phyloP scores from a whole-genome alignment of 2,888 invertebrate genomes.

The Ischnus inquisitorius region DNA sequence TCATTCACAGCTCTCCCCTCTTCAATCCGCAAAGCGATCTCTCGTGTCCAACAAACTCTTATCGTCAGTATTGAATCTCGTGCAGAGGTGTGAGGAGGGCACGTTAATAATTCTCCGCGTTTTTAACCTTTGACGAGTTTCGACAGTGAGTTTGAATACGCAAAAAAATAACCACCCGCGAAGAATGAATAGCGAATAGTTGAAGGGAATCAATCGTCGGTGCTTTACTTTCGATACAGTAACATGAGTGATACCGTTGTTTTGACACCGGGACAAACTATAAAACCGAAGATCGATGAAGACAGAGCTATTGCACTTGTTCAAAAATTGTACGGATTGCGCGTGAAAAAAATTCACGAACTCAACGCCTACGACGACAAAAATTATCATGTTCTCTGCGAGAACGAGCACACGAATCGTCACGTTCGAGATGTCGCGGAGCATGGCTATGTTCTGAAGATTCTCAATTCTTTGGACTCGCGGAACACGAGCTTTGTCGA shows the following conservation, averaged over 20 bases:
- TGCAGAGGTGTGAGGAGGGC: not conserved
- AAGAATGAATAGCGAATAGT: not conserved
- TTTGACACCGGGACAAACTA: slow-evolving; percentile 87
- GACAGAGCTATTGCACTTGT: slow-evolving; percentile 87
- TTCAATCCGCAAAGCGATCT: not conserved
- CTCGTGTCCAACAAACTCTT: slow-evolving; percentile 21
- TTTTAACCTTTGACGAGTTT: not conserved
- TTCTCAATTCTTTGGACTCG: slow-evolving; percentile 94
- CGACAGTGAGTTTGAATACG: not conserved
- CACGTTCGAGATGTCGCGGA: slow-evolving; percentile 87
- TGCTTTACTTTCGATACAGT: too few relatives aligned
- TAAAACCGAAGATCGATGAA: slow-evolving; percentile 87
- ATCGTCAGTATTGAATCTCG: slow-evolving; percentile 15
- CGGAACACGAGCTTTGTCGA: slow-evolving; percentile 89
- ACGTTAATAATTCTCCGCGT: not conserved
- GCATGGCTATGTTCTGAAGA: slow-evolving; percentile 92
- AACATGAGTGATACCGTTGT: slow-evolving; percentile 62
- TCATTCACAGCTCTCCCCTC: not conserved
- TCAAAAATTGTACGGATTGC: slow-evolving; percentile 88
- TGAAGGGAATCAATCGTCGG: too few relatives aligned
- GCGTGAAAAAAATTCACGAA: slow-evolving; percentile 87
- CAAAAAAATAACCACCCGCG: not conserved
- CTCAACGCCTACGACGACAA: slow-evolving; percentile 93
- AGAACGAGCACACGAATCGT: slow-evolving; percentile 88
- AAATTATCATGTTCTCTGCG: slow-evolving; percentile 90